These are phyloP conservation scores for Drosophila funebris DNA, from an alignment of 1,140 invertebrate species.

Conservation along the genomic window DNA sequence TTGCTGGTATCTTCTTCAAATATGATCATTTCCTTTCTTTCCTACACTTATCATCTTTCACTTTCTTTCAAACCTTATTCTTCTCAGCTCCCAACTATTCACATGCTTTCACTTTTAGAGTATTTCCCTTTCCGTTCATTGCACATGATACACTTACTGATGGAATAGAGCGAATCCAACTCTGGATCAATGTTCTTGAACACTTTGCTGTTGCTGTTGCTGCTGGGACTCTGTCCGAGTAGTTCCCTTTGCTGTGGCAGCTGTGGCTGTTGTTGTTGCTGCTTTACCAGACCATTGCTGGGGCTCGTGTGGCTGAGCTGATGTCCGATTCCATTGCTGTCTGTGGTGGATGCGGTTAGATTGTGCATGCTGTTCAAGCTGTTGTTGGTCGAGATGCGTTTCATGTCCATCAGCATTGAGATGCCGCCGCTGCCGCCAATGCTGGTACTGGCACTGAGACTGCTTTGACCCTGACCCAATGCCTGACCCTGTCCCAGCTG, in stretches of 20 bases:
- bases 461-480: conserved; percentile 47
- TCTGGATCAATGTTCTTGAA: conserved; percentile 83
- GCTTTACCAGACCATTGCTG: conserved; percentile 55
- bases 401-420: conserved; percentile 83
- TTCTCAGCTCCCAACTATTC: background rate
- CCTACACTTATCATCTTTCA: no score
- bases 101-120: no score
- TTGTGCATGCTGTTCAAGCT: conserved; percentile 81
- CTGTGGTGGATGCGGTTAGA: conserved; percentile 68
- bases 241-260: conserved; percentile 52
- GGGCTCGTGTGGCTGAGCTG: conserved; percentile 51
- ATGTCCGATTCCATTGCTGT: conserved; percentile 46
- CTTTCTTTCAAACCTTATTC: no score
- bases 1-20: no score
- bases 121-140: background rate
- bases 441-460: conserved; percentile 58
- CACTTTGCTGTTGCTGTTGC: conserved; percentile 78
- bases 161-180: conserved; percentile 81
- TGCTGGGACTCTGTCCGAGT: conserved; percentile 77
- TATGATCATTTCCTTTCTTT: no score
- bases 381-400: conserved; percentile 78
- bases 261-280: conserved; percentile 8
- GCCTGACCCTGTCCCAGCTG: conserved; percentile 22
- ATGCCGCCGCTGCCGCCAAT: conserved; percentile 77
- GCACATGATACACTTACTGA: conserved; percentile 57